Evolutionary conservation across 2,113 vertebrate genomes (phyloP), one percentile per base, ranked within the genome.

Genomic region (Odobenus rosmarus): DNA sequence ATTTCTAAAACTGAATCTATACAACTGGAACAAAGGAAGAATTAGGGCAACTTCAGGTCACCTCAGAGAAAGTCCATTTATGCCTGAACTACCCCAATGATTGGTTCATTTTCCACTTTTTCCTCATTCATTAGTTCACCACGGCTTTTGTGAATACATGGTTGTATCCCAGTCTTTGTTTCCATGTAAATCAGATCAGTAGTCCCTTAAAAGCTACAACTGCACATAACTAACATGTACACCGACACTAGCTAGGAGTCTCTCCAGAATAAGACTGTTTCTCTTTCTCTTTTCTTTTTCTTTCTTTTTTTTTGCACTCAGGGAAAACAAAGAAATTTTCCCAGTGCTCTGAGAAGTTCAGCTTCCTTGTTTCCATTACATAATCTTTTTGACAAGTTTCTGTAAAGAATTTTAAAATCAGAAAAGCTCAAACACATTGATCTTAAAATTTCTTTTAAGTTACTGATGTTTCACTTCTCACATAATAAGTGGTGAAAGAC

Each of bases 371-470:
- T 98, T 96, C 53, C n/a, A 64, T 81, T 92, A 62, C 57, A 95
- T 93, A 81, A 96, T 90, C 14, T 85, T 76, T 97, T 81, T 94
- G 84, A 96, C 81, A 94, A 90, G 69, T 79, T 92, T 98, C 86
- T 88, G 4, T 77, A 96, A 96, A 90, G 62, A 92, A 95, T 88
- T 95, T 97, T 95, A 94, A 97, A 96, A 96, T 93, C 39, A 92
- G 80, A 97, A 93, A 96, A 97, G n/a, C 95, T 96, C 46, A 90
- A 82, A 84, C 28, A 85, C 59, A 93, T 92, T 97, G 96, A 97
- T 97, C 90, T 97, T 95, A 95, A 90, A 81, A 81, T 95, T 98
- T 93, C 96, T 97, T 97, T 97, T 91, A 97, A 90, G 95, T 91
- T 96, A 82, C 83, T 96, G 84, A 96, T 90, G 85, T 95, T 94